Percentiles rank a stretch among this genome's conserved stretches.
Evolutionary conservation across 2,888 invertebrate species (phyloP).

Genomic region (Nomada fucata): DNA sequence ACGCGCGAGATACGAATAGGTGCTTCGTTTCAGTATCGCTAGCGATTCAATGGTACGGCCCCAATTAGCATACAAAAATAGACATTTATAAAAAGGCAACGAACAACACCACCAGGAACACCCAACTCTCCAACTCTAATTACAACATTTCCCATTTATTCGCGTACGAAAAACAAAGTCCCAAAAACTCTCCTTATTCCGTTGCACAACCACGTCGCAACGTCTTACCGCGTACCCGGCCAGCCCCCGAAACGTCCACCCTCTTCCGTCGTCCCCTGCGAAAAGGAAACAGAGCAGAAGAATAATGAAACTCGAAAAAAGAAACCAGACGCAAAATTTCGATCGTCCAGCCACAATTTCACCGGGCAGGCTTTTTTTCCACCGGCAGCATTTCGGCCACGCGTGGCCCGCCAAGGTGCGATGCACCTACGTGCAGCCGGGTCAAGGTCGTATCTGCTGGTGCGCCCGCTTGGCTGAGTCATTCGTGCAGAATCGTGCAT

Average conservation of each 20-base stretch:
- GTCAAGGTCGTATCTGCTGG: slow-evolving; percentile 82
- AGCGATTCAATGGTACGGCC: background rate
- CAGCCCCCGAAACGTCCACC: background rate
- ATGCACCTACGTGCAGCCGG: slow-evolving; percentile 80
- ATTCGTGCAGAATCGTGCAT: slow-evolving; percentile 78
- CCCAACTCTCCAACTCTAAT: no score
- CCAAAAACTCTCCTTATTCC: background rate
- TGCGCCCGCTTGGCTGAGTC: slow-evolving; percentile 79
- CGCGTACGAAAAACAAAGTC: no score
- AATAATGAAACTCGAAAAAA: no score
- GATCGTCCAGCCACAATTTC: background rate
- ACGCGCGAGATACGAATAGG: background rate
- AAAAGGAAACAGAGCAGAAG: no score
- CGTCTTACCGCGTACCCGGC: background rate
- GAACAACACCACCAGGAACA: no score
- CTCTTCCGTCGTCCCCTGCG: no score
- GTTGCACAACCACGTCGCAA: background rate
- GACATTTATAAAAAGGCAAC: background rate
- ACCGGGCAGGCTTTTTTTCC: slow-evolving; percentile 9
- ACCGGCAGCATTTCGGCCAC: slow-evolving; percentile 29
- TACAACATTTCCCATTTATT: no score
- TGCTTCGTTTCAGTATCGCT: background rate
- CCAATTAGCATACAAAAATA: background rate
- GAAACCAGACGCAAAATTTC: background rate
- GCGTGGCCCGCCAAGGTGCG: slow-evolving; percentile 73